Evolutionary conservation across 2,888 invertebrate species (phyloP).

Genomic region (Bugula neritina): DNA sequence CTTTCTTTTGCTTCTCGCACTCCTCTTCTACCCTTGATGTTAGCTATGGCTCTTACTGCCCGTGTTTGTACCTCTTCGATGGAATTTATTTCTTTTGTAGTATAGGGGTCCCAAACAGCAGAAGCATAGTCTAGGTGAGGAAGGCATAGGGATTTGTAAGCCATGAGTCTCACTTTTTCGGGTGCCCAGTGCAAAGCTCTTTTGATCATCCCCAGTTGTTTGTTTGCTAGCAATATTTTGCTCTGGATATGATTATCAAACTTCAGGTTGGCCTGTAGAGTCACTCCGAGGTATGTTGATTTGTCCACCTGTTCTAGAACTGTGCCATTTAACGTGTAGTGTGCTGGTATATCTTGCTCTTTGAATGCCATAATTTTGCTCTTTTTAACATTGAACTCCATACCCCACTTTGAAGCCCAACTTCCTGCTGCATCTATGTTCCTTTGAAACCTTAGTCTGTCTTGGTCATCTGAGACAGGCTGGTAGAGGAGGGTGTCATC

Average conservation of each 20-base stretch:
- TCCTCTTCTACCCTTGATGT: background rate
- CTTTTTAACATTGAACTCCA: background rate
- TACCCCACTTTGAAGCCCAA: background rate
- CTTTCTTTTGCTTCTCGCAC: background rate
- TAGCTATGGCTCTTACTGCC: background rate
- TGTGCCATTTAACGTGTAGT: background rate
- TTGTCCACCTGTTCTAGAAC: background rate
- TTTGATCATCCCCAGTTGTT: background rate
- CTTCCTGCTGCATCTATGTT: background rate
- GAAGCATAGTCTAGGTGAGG: background rate
- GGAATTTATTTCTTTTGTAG: background rate
- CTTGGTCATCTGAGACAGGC: background rate
- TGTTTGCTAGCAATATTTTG: background rate
- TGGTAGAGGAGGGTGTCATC: background rate
- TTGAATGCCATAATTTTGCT: background rate
- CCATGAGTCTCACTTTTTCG: background rate
- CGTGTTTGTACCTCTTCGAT: background rate
- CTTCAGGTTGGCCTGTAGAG: background rate
- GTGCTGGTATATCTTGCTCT: background rate
- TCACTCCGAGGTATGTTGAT: background rate
- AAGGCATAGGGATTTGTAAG: background rate
- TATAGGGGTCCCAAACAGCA: background rate
- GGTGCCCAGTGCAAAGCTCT: background rate
- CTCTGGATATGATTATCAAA: background rate
- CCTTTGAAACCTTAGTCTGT: background rate